Evolutionary conservation across 2,888 invertebrate species (phyloP), one percentile per base, ranked within the genome.

Genomic region (Sthenelais limicola): DNA sequence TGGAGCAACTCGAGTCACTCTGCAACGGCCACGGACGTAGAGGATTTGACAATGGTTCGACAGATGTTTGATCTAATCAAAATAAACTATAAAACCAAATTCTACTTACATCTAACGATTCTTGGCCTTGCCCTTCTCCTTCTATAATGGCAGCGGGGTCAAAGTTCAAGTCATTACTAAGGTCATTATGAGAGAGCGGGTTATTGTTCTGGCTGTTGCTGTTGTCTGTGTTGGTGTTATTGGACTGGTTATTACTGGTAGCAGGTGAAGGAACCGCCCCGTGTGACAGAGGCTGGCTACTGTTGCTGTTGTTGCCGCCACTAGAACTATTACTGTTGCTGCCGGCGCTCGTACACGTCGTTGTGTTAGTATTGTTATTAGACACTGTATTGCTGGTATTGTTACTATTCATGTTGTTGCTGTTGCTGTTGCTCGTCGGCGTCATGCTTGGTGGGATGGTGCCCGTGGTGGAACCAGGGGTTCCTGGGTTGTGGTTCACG

Each of bases 61-160:
- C n/a, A n/a, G n/a, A n/a, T n/a, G n/a, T n/a, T n/a, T n/a, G n/a
- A n/a, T n/a, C n/a, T n/a, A n/a, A n/a, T n/a, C n/a, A n/a, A n/a
- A n/a, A n/a, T n/a, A n/a, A n/a, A n/a, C n/a, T n/a, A n/a, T n/a
- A n/a, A n/a, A n/a, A n/a, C n/a, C n/a, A n/a, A n/a, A n/a, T n/a
- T n/a, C n/a, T 62, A 92, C 94, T 94, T 90, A 96, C 96, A 90
- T 96, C 96, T 24, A 97, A 91, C 79, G 93, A 93, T 89, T 96
- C 95, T 85, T 93, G 93, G 51, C 92, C 83, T 91, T 77, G 93
- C 80, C 94, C 94, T 88, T 96, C 96, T 73, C 95, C 95, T 83
- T 95, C 96, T 72, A 96, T 96, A 81, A 95, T 94, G 78, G 95
- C 94, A 79, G 95, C 93, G 48, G 96, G 96, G 89, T 96, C 96